Conservation (phyloP, 2,113 vertebrate species). For the Clupea harengus region DNA sequence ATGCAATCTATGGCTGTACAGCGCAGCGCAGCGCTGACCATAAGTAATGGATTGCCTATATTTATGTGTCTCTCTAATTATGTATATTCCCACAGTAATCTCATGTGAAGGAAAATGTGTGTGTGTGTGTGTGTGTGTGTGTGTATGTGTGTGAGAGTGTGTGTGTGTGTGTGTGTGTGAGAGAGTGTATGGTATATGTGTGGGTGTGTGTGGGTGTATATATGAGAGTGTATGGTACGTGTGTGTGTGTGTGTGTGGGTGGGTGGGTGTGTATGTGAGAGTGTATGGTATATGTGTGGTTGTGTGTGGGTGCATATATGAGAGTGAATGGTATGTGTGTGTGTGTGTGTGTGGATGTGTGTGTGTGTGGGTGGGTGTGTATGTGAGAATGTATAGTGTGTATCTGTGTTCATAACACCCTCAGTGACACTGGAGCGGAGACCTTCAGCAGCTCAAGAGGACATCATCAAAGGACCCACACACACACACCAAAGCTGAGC, state of each 20-base stretch:
- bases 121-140: too few species aligned
- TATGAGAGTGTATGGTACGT: too few species aligned
- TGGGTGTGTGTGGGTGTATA: background rate
- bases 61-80: background rate
- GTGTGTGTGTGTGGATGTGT: background rate
- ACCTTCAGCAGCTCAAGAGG: constrained; percentile 8
- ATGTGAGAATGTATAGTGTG: background rate
- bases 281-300: background rate
- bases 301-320: background rate
- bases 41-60: background rate
- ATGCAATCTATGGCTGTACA: background rate
- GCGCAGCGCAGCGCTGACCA: background rate
- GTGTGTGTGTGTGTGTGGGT: background rate
- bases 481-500: background rate
- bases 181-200: background rate
- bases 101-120: background rate
- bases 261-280: too few species aligned
- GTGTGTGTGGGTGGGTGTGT: background rate
- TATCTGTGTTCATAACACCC: background rate
- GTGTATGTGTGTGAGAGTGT: too few species aligned
- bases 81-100: background rate
- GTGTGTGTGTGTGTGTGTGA: background rate
- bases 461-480: background rate
- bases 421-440: background rate
- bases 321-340: background rate